Base-by-base conservation (phyloP, 2,888 invertebrate species). In the Chesias legatella region DNA sequence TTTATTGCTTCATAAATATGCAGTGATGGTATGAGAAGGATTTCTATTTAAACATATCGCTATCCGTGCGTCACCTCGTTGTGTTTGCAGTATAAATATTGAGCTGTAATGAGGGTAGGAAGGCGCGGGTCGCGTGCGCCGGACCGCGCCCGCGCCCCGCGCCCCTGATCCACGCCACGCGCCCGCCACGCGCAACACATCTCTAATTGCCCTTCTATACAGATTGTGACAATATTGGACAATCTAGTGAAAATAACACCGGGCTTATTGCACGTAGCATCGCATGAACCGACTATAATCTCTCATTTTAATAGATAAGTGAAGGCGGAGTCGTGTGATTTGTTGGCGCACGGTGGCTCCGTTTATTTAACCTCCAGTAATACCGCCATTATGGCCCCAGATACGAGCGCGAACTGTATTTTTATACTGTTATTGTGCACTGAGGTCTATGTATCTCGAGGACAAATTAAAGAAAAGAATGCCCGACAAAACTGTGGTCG, bases 271-370 rank as follows among this genome's bases (percentile, higher is more conserved):
- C 73, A 67, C 63, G 53, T 61, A 67, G 58, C 67, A 69, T 56
- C 66, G 64, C 67, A 71, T 68, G 63, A 78, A 71, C 79, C 66
- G 70, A 72, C 82, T 73, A 78, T 84, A 86, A 86, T 82, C 85
- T 84, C 86, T 81, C 81, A 85, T 85, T 85, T 84, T 83, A 82
- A 88, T 84, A 86, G 84, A 85, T 88, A 86, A 85, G 82, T 79
- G 79, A 60, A 81, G 85, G 83, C 71, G 86, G 81, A 73, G 81
- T 67, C 70, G 69, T 53, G 73, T 79, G 78, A 83, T 85, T 85
- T 84, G 83, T 83, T 73, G 64, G 63, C 69, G 60, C 59, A 65
- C 64, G 63, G 55, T 50, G 41, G 30, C 53, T 33, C 29, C 56
- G 62, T 64, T 60, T 58, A 53, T 66, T 56, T 56, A 53, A 53